Evolutionary conservation across 2,888 invertebrate genomes (phyloP), one percentile per base, ranked within the genome.

Genomic region (Cantharis rufa): DNA sequence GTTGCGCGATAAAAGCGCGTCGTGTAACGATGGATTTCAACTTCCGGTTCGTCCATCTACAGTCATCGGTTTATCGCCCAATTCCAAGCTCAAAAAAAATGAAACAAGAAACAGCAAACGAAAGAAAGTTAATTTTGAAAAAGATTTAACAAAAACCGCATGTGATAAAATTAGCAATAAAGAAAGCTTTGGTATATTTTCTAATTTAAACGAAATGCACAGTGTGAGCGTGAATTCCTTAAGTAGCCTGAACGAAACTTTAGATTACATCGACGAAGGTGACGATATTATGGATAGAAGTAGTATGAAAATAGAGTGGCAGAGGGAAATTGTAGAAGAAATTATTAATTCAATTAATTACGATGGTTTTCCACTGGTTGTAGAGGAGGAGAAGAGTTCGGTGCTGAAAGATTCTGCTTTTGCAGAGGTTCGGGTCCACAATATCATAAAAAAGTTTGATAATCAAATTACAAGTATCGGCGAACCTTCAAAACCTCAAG

Each of bases 1-100:
- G 78, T 91, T 94, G 21, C 92, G 93, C 82, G 95, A 95, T 85
- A 95, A 95, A 89, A 94, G 95, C 48, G 92, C 93, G 18, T 94
- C 95, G 16, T 94, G 93, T 86, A 94, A 94, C 82, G 92, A 93
- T 79, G 94, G 94, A 1, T 88, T 95, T 73, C 93, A 95, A 87
- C 90, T 91, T 75, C 90, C 92, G 0, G 92, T 92, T 16, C 89
- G 94, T 10, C 93, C 94, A 4, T 92, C 92, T 75, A 94, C 94
- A 1, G 87, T 88, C 15, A 86, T 87, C 48, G 87, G 87, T 16
- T 75, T 86, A 69, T 80, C 85, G 28, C 76, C 75, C 27, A 79
- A 74, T 28, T 79, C 83, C 16, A 82, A 84, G 16, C 83, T 85
- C 72, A 84, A 82, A 72, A 87, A 86, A 63, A 87, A 86, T 72